Base-by-base conservation (phyloP, 2,797 vertebrate genomes). In the Malurus leucopterus region DNA sequence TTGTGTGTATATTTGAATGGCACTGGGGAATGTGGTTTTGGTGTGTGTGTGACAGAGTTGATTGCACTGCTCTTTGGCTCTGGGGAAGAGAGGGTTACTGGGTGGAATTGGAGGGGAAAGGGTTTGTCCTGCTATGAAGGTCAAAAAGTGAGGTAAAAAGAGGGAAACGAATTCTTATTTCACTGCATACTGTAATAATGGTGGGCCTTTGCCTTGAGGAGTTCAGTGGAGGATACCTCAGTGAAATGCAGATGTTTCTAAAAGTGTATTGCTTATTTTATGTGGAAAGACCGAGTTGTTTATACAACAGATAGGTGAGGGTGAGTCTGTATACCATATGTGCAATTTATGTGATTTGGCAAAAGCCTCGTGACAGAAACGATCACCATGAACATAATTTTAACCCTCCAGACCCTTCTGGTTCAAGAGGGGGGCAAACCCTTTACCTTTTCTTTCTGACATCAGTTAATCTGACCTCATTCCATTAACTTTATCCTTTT, bases 341-440 rank as follows among this genome's bases (percentile, higher is more conserved):
- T 21, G 11, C 15, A 61, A 22, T 54, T 54, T 40, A 41, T 16
- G 16, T 73, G 30, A 34, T 41, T 83, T 73, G 44, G 21, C 27
- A 65, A 84, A 78, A 64, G 15, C 11, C n/a, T 53, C 61, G 12
- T 82, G 64, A 44, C 30, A 71, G 55, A 72, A 24, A 12, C 0
- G 0, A 50, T 34, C 7, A 13, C 23, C 27, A 10, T 17, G 9
- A 71, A 27, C 0, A 0, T 16, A 0, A 9, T 63, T 84, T 80
- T 59, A 80, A 65, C 27, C 4, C 20, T 64, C 76, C 13, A 23
- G 36, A 27, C 36, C 9, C 16, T 69, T 73, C 67, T 78, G 40
- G 19, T 30, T 63, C 34, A 63, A 63, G 20, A 22, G 9, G 36
- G 36, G 36, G 11, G 36, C 36, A 77, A 62, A 17, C 19, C n/a